phyloP scores from a whole-genome alignment of 2,888 invertebrate species.

The Troides oblongomaculatus region DNA sequence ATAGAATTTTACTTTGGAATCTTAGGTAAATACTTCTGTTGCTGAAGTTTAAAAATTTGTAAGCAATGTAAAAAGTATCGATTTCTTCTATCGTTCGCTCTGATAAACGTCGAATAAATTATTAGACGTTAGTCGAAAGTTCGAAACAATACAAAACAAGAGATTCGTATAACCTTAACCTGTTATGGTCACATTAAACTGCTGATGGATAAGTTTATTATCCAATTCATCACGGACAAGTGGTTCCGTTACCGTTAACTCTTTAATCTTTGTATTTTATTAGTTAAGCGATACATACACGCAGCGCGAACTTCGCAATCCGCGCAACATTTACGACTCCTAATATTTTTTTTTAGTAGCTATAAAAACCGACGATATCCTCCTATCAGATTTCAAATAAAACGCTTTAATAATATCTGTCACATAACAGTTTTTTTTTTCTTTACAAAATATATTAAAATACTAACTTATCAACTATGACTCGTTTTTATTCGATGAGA shows the following conservation, averaged over 20 bases:
- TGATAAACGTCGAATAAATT: too few relatives aligned
- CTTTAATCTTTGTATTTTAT: slow-evolving; percentile 10
- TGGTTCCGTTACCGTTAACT: slow-evolving; percentile 3
- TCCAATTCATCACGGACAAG: background rate
- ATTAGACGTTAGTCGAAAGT: background rate
- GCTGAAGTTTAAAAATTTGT: too few relatives aligned
- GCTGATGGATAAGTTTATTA: background rate
- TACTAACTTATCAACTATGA: too few relatives aligned
- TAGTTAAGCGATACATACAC: background rate
- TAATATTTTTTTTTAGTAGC: background rate
- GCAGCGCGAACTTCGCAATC: slow-evolving; percentile 1
- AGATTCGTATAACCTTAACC: too few relatives aligned
- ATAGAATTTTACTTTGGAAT: too few relatives aligned
- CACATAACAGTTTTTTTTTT: background rate
- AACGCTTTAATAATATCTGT: background rate
- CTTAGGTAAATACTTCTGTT: too few relatives aligned
- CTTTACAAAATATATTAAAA: too few relatives aligned
- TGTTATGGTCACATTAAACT: too few relatives aligned
- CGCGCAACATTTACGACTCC: slow-evolving; percentile 2
- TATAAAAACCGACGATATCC: slow-evolving; percentile 2
- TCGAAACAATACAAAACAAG: background rate
- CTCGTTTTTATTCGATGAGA: too few relatives aligned
- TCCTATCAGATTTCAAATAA: slow-evolving; percentile 6
- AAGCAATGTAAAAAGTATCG: too few relatives aligned
- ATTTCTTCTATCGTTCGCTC: too few relatives aligned